These are phyloP conservation scores for Tiliqua scincoides DNA, from an alignment of 2,113 vertebrate species.

Conservation along the genomic window DNA sequence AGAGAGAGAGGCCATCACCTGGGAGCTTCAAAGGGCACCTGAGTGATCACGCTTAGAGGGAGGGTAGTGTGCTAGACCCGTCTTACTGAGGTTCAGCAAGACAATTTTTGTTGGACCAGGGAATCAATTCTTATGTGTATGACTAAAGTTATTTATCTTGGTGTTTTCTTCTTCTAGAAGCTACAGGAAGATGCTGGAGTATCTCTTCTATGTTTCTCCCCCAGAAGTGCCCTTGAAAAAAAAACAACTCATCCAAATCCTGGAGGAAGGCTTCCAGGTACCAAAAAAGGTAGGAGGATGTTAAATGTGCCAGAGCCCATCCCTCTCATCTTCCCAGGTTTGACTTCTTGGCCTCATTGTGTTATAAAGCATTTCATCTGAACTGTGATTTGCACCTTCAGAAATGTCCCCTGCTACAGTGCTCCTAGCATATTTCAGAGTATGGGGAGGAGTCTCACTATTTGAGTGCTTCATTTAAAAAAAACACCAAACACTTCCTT, in stretches of 20 bases:
- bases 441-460: too few species aligned
- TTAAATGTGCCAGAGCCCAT: neutral
- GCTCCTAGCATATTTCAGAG: neutral
- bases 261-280: constrained; percentile 82
- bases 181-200: constrained; percentile 79
- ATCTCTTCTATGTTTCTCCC: constrained; percentile 82
- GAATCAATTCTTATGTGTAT: neutral
- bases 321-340: neutral
- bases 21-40: neutral
- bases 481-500: neutral
- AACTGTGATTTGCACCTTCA: neutral
- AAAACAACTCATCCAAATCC: constrained; percentile 78
- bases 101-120: neutral
- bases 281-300: constrained; percentile 70
- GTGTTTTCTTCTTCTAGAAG: constrained; percentile 58
- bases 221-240: constrained; percentile 72
- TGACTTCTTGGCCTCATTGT: neutral
- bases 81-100: neutral
- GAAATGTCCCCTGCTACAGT: neutral
- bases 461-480: neutral
- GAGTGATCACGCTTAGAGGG: neutral
- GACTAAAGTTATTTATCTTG: neutral
- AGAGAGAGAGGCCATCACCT: neutral
- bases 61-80: neutral
- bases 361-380: neutral